phyloP scores from a whole-genome alignment of 2,113 vertebrate genomes.

The Eptatretus burgeri region DNA sequence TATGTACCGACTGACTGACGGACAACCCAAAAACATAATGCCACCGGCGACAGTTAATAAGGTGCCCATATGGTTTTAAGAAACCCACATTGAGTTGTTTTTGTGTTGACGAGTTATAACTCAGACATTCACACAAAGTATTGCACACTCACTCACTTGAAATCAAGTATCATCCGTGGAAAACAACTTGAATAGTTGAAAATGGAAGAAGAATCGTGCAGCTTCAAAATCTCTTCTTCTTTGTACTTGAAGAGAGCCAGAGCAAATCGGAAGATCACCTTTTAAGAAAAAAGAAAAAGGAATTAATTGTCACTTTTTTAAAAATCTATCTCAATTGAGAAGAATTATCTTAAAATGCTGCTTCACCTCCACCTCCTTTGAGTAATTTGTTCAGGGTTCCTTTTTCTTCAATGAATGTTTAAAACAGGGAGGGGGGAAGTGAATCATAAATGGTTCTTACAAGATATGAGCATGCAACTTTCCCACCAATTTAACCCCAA shows the following conservation, averaged over 20 bases:
- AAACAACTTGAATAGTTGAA: constrained; percentile 67
- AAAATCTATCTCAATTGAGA: background rate
- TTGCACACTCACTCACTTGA: background rate
- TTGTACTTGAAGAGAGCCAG: constrained; percentile 81
- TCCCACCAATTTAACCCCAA: no score
- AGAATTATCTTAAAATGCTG: background rate
- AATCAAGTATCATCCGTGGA: constrained; percentile 35
- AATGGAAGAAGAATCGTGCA: constrained; percentile 38
- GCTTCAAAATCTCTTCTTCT: constrained; percentile 47
- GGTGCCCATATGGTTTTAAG: background rate
- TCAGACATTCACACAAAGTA: background rate
- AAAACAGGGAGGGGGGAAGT: background rate
- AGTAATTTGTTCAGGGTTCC: background rate
- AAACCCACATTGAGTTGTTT: background rate
- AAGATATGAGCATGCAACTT: background rate
- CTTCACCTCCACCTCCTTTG: background rate
- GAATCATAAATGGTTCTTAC: background rate
- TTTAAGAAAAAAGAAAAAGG: constrained; percentile 5
- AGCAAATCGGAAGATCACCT: constrained; percentile 79
- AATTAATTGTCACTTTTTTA: background rate
- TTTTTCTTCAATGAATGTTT: background rate
- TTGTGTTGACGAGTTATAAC: background rate
- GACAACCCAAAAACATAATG: no score
- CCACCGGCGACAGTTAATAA: background rate
- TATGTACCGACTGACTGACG: no score